These are phyloP conservation scores for Anastrepha ludens DNA, from an alignment of 1,140 invertebrate species.

Conservation along the genomic window DNA sequence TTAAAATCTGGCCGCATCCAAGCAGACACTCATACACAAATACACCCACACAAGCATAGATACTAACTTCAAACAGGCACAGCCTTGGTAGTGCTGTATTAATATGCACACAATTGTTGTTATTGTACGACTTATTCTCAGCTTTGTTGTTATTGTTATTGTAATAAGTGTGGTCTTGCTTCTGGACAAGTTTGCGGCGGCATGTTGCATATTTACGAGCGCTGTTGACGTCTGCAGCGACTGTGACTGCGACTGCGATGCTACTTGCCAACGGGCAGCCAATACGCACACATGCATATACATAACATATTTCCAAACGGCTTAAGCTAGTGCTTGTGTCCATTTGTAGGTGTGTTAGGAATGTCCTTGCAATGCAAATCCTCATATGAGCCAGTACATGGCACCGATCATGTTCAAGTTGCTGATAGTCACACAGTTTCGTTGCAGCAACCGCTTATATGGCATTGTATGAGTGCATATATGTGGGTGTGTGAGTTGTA, in stretches of 20 bases:
- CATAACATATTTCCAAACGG: background rate
- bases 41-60: background rate
- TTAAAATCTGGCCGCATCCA: background rate
- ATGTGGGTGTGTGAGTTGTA: background rate
- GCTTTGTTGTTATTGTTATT: background rate
- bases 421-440: background rate
- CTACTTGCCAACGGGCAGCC: background rate
- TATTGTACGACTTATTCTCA: constrained; percentile 35
- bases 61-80: background rate
- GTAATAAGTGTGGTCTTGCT: constrained; percentile 26
- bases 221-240: background rate
- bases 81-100: background rate
- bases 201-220: constrained; percentile 39
- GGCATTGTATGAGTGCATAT: constrained; percentile 7
- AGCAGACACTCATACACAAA: background rate
- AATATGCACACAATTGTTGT: constrained; percentile 17
- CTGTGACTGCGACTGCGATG: background rate
- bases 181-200: background rate
- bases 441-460: background rate
- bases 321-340: background rate
- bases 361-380: constrained; percentile 6
- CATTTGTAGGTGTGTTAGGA: background rate
- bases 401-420: constrained; percentile 45
- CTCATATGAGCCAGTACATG: background rate
- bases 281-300: background rate